These are phyloP conservation scores for Bergia puertoricense DNA, from an alignment of 92 coral and sea anemone species.

Conservation along the genomic window DNA sequence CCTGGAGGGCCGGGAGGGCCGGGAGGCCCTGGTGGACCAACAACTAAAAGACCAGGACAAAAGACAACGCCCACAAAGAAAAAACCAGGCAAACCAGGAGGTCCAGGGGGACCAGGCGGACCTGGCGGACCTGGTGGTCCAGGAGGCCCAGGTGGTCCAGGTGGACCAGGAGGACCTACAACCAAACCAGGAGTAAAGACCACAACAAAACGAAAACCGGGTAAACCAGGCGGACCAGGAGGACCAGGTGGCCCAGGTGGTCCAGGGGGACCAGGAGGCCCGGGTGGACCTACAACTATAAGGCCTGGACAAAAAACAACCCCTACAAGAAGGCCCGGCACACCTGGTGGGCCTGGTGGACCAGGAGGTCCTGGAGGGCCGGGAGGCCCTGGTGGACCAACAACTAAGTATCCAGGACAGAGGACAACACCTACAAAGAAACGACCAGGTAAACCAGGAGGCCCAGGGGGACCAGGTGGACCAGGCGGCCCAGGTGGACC, in stretches of 20 bases:
- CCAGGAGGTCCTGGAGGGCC: conserved; percentile 73
- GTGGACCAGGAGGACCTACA: conserved; percentile 68
- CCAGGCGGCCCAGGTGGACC: conserved; percentile 86
- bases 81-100: conserved; percentile 46
- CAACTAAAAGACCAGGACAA: conserved; percentile 47
- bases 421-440: conserved; percentile 29
- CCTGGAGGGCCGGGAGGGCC: conserved; percentile 79
- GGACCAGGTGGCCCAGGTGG: conserved; percentile 82
- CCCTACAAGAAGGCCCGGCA: conserved; percentile 47
- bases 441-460: conserved; percentile 46
- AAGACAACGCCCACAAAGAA: conserved; percentile 33
- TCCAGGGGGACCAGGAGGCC: conserved; percentile 80
- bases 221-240: conserved; percentile 66
- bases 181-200: conserved; percentile 64
- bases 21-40: conserved; percentile 60
- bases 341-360: conserved; percentile 60
- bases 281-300: conserved; percentile 46
- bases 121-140: conserved; percentile 86
- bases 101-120: conserved; percentile 45
- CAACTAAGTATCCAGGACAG: conserved; percentile 42
- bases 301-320: conserved; percentile 41
- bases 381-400: conserved; percentile 64
- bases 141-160: conserved; percentile 66
- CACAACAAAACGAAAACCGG: conserved; percentile 54
- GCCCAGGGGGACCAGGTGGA: conserved; percentile 42